A percentile compares a stretch with the other conserved stretches of the same genome.
Conservation (phyloP, 2,113 vertebrate genomes). For the Brachypodius melanocephalos region DNA sequence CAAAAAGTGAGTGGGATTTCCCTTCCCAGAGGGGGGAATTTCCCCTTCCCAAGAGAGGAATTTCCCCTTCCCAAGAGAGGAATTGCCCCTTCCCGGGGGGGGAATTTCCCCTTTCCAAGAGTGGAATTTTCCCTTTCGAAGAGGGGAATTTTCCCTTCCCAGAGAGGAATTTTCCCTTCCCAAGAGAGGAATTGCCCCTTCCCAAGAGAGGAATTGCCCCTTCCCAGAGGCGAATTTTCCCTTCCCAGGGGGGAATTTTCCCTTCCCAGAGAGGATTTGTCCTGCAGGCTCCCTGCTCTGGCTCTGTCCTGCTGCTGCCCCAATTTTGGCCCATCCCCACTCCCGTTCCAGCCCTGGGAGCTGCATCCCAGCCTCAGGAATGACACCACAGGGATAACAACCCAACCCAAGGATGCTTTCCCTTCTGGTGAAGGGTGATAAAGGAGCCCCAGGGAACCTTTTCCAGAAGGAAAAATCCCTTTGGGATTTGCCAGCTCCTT, state of each 20-base stretch:
- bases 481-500: not conserved
- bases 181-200: not conserved
- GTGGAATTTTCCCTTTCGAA: not conserved
- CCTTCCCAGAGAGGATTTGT: not conserved
- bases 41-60: too few relatives aligned
- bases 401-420: not conserved
- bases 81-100: not conserved
- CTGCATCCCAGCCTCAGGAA: not conserved
- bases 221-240: not conserved
- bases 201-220: not conserved
- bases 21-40: not conserved
- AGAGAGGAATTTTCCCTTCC: too few relatives aligned
- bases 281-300: too few relatives aligned
- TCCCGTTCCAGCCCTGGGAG: not conserved
- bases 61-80: not conserved
- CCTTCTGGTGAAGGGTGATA: accelerated
- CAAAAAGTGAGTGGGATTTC: conserved; percentile 77
- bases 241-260: too few relatives aligned
- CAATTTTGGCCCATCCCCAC: too few relatives aligned
- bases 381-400: accelerated
- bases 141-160: not conserved
- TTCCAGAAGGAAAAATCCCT: not conserved
- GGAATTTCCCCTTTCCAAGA: not conserved
- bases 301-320: too few relatives aligned
- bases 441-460: too few relatives aligned